A percentile compares a stretch with the other conserved stretches of the same genome.
phyloP scores from a whole-genome alignment of 2,888 invertebrate genomes.

The Trichacis sp. region DNA sequence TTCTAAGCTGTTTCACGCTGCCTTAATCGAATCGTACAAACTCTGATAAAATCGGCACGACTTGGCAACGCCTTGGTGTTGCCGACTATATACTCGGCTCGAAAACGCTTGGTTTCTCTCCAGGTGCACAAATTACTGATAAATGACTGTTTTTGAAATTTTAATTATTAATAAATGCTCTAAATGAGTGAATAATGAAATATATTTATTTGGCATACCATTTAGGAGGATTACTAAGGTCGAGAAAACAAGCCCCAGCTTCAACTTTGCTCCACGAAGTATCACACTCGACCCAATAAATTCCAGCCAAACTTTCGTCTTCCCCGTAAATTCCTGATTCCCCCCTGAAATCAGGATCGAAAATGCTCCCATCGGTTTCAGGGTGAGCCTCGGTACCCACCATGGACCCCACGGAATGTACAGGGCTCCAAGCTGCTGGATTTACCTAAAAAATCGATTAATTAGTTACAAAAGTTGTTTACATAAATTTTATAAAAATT shows the following conservation, averaged over 20 bases:
- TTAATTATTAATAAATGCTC: no score
- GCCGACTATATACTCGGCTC: no score
- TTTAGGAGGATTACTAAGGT: slow-evolving; percentile 80
- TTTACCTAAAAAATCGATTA: slow-evolving; percentile 68
- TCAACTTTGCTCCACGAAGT: slow-evolving; percentile 85
- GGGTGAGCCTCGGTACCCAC: slow-evolving; percentile 87
- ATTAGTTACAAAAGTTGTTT: no score
- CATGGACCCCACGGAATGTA: slow-evolving; percentile 88
- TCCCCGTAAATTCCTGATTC: slow-evolving; percentile 85
- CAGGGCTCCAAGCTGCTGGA: slow-evolving; percentile 88
- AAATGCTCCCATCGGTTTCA: slow-evolving; percentile 85
- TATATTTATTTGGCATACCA: slow-evolving; percentile 71
- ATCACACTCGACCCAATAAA: slow-evolving; percentile 85
- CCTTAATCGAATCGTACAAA: no score
- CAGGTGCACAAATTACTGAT: no score
- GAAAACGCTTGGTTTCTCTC: no score
- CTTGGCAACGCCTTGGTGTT: no score
- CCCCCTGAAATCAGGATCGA: slow-evolving; percentile 78
- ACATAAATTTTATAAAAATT: no score
- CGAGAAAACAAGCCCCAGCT: slow-evolving; percentile 83
- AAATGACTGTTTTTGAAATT: no score
- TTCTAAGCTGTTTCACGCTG: no score
- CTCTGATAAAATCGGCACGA: no score
- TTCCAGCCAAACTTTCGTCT: slow-evolving; percentile 79
- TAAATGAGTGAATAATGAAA: no score